Evolutionary conservation across 2,113 vertebrate genomes (phyloP), one percentile per base, ranked within the genome.

Genomic region (Leptocoma aspasia): DNA sequence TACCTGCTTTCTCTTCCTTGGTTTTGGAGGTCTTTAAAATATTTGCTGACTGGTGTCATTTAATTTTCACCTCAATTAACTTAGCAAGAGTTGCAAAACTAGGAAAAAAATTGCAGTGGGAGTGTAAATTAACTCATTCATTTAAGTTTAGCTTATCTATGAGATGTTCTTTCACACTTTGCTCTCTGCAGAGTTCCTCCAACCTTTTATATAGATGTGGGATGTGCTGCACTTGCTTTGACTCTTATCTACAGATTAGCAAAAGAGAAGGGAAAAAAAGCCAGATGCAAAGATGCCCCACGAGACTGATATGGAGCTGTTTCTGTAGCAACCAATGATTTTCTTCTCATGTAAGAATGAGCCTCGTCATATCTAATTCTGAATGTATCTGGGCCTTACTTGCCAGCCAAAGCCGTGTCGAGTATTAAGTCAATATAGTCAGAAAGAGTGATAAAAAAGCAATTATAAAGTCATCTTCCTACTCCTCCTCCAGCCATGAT

Each of bases 281-380:
- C 69, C 88, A 94, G 89, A 95, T 96, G 86, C 94, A 95, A 96
- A 92, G 92, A 95, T 94, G 85, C 84, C 88, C 91, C 91, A 92
- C 2, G 96, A 96, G 89, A 96, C 89, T 94, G 94, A 96, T 92
- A 96, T 13, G 89, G 91, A 93, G 89, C 88, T 92, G 94, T 95
- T 97, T 97, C 91, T 95, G 95, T 95, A 95, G 94, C 96, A 97
- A 96, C 88, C 69, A 94, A 90, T 85, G 86, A 95, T 94, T 96
- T 94, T 42, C 82, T 81, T 94, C 91, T 94, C 80, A 76, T 96
- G 92, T 96, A 95, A 89, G 94, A 96, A 89, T 89, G 71, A 96
- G 77, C 92, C 85, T 63, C 82, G 84, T 92, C 92, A 71, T 86
- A 96, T 94, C 90, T 94, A 92, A 94, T 93, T 94, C 83, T 52